Conservation (phyloP, 2,888 invertebrate species). For the Hemaris fuciformis region DNA sequence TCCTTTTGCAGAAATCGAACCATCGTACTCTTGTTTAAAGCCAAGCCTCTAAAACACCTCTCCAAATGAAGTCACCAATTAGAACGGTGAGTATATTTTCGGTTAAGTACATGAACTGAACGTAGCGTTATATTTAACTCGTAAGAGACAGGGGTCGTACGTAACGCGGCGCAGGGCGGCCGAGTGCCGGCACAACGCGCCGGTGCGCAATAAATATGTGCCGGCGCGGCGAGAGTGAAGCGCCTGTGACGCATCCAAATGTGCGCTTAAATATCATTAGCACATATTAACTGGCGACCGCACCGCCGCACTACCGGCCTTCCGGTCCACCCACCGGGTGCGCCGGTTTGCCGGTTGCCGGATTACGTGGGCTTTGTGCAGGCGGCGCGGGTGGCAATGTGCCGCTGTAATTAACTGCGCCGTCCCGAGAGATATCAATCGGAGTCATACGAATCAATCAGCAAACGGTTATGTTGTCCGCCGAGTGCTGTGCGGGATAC, state of each 20-base stretch:
- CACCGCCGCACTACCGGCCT: not conserved
- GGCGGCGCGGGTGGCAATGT: constrained; percentile 14
- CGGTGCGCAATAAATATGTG: not conserved
- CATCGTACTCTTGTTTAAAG: too few relatives aligned
- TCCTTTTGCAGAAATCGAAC: too few relatives aligned
- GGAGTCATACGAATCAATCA: not conserved
- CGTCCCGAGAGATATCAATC: not conserved
- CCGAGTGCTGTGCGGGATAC: too few relatives aligned
- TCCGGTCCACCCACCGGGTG: not conserved
- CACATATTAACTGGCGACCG: not conserved
- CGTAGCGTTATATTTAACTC: too few relatives aligned
- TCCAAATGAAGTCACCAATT: too few relatives aligned
- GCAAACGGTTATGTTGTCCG: not conserved
- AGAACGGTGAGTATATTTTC: too few relatives aligned
- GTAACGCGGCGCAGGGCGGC: not conserved
- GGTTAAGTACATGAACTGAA: too few relatives aligned
- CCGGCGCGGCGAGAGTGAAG: not conserved
- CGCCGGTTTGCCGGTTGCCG: not conserved
- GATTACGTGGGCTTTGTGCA: not conserved
- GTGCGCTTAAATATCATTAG: constrained; percentile 12
- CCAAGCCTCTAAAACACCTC: too few relatives aligned
- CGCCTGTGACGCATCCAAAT: not conserved
- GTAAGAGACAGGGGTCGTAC: not conserved
- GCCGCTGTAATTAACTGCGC: not conserved
- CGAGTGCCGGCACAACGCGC: not conserved